Percentiles rank a stretch among this genome's conserved stretches.
Conservation (phyloP, 2,113 vertebrate species). For the Colossoma macropomum region DNA sequence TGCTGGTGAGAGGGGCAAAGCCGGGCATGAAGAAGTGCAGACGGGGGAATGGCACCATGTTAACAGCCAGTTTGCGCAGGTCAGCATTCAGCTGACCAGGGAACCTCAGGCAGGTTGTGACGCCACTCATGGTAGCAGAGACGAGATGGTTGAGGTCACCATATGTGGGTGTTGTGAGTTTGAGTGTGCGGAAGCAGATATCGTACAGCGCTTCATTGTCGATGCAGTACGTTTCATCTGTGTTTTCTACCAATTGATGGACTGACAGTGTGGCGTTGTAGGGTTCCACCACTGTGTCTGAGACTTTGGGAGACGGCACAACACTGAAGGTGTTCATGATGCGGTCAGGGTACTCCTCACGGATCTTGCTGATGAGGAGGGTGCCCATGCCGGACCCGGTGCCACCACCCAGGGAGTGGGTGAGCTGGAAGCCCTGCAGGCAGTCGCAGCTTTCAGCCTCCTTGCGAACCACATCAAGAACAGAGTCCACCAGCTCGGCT, state of each 20-base stretch:
- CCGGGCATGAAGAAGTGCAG: conserved; percentile 86
- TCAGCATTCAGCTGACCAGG: conserved; percentile 62
- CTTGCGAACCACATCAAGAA: conserved; percentile 73
- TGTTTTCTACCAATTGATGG: conserved; percentile 70
- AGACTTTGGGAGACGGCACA: conserved; percentile 78
- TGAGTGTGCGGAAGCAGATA: conserved; percentile 85
- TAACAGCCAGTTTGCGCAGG: conserved; percentile 60
- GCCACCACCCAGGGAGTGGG: conserved; percentile 67
- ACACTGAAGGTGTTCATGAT: conserved; percentile 64
- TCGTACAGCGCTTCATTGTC: conserved; percentile 85
- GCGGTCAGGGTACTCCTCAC: conserved; percentile 59
- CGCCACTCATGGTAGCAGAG: conserved; percentile 60
- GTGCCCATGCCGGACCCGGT: conserved; percentile 61
- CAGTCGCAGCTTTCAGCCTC: conserved; percentile 59
- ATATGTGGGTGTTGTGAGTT: conserved; percentile 82
- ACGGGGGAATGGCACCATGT: conserved; percentile 74
- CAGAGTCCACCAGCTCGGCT: conserved; percentile 57
- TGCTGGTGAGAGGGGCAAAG: conserved; percentile 82
- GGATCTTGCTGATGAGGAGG: conserved; percentile 62
- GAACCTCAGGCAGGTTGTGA: conserved; percentile 60
- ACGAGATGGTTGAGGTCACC: conserved; percentile 67
- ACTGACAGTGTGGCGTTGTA: conserved; percentile 61
- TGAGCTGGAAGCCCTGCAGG: conserved; percentile 60
- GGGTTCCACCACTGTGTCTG: conserved; percentile 74
- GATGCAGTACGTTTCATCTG: conserved; percentile 69